phyloP scores from a whole-genome alignment of 2,888 invertebrate genomes.

The Cephus runcator region DNA sequence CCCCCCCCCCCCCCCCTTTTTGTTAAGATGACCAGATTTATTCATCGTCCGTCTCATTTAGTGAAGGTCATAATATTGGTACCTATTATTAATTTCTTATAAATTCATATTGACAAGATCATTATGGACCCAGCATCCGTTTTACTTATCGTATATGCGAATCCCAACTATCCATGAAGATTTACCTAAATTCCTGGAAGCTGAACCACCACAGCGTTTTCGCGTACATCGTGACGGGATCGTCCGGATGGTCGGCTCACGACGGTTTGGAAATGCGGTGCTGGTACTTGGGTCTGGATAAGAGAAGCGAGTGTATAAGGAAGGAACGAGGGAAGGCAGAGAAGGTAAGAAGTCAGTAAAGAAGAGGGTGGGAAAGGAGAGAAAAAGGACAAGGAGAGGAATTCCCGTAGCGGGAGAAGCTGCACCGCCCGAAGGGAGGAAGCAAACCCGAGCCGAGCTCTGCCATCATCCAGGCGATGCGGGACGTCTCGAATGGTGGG shows the following conservation, averaged over 20 bases:
- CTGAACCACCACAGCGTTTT: neutral
- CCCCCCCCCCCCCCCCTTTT: neutral
- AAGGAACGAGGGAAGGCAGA: neutral
- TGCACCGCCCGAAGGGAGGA: conserved; percentile 55
- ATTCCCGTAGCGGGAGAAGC: conserved; percentile 49
- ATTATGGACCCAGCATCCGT: neutral
- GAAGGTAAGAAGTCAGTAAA: neutral
- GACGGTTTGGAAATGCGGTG: neutral
- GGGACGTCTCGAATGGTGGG: conserved; percentile 27
- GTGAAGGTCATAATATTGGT: neutral
- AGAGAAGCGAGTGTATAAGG: neutral
- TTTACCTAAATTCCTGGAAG: neutral
- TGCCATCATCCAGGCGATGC: conserved; percentile 22
- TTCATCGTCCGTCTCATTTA: neutral
- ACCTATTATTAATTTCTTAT: neutral
- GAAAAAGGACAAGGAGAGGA: conserved; percentile 13
- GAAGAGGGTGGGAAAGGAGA: neutral
- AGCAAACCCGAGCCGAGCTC: conserved; percentile 34
- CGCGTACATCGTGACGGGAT: neutral
- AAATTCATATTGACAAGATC: neutral
- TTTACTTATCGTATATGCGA: neutral
- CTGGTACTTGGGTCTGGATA: neutral
- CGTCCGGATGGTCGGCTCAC: neutral
- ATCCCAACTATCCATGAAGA: neutral
- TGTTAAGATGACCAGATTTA: neutral